Evolutionary conservation across 1,140 invertebrate species (phyloP).

Genomic region (Whitmania pigra): DNA sequence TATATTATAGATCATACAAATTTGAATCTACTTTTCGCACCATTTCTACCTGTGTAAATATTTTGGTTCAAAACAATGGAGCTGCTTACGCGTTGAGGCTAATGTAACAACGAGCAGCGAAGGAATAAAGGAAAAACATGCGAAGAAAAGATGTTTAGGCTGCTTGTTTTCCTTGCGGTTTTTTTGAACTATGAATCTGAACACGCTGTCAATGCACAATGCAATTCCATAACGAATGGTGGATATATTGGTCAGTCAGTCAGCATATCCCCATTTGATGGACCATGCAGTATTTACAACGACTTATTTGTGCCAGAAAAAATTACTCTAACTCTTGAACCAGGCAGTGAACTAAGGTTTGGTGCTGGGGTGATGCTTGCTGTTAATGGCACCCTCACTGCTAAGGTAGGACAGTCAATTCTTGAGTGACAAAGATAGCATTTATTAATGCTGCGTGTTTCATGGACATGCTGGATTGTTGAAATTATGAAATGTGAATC

Average conservation of each 20-base stretch:
- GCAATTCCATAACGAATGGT: constrained; percentile 2
- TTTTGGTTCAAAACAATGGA: too few species aligned
- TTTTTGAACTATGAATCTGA: not conserved
- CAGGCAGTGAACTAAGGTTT: constrained; percentile 72
- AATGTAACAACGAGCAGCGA: too few species aligned
- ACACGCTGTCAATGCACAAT: constrained; percentile 4
- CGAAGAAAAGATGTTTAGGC: not conserved
- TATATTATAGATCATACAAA: too few species aligned
- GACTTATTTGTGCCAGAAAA: constrained; percentile 63
- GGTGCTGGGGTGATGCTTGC: constrained; percentile 78
- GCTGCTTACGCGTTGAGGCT: too few species aligned
- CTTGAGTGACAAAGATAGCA: not conserved
- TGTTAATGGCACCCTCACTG: constrained; percentile 68
- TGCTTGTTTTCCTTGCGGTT: not conserved
- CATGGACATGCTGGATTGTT: not conserved
- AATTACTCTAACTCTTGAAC: constrained; percentile 63
- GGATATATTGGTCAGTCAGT: constrained; percentile 14
- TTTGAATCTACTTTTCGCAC: too few species aligned
- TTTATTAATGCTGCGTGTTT: not conserved
- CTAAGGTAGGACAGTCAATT: constrained; percentile 56
- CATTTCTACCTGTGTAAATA: too few species aligned
- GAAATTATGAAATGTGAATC: not conserved
- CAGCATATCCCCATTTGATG: not conserved
- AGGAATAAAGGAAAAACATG: too few species aligned
- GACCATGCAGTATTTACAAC: constrained; percentile 62